phyloP scores from a whole-genome alignment of 2,888 invertebrate species.

The Leucoptera coffeella region DNA sequence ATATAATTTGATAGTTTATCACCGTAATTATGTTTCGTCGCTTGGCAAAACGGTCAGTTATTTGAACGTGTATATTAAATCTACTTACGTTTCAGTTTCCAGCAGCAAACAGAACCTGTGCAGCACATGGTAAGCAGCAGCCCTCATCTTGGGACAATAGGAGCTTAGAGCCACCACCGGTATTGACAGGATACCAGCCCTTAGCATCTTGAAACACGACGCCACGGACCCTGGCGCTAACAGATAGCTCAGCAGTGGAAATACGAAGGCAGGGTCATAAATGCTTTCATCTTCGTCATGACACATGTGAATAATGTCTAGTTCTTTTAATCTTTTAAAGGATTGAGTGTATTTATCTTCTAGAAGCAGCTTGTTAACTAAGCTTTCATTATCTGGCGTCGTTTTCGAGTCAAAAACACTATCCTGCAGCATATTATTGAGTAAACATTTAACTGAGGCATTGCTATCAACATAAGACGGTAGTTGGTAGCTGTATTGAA shows the following conservation, averaged over 20 bases:
- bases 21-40: too few relatives aligned
- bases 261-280: constrained; percentile 79
- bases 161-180: constrained; percentile 67
- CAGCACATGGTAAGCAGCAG: constrained; percentile 69
- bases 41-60: too few relatives aligned
- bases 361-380: not conserved
- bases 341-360: constrained; percentile 9
- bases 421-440: constrained; percentile 14
- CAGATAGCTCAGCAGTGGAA: constrained; percentile 70
- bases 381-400: not conserved
- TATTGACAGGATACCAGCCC: constrained; percentile 65
- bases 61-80: too few relatives aligned
- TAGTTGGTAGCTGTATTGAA: constrained; percentile 39
- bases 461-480: constrained; percentile 10
- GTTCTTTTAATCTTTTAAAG: too few relatives aligned
- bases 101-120: constrained; percentile 68
- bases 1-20: too few relatives aligned
- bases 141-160: constrained; percentile 57
- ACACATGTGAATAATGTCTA: constrained; percentile 14
- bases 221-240: constrained; percentile 70
- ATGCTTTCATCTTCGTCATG: constrained; percentile 24
- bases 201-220: constrained; percentile 62
- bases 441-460: constrained; percentile 9
- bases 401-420: constrained; percentile 11
- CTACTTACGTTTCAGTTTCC: constrained; percentile 59